phyloP scores from a whole-genome alignment of 30 jellyfish, hydroid and myxozoan species.

The Chrysaora quinquecirrha region DNA sequence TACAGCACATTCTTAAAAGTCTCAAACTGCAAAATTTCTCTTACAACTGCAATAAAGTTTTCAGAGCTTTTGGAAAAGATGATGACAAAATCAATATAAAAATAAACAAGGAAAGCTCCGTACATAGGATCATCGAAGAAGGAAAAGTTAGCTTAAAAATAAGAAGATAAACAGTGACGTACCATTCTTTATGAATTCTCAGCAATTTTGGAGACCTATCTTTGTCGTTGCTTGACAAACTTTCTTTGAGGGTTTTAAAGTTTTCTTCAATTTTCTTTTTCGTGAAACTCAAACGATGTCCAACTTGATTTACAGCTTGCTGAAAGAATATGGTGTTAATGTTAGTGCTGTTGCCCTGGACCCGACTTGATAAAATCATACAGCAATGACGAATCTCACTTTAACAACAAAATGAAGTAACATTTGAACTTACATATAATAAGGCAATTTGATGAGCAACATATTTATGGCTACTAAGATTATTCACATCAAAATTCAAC shows the following conservation, averaged over 20 bases:
- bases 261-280: slow-evolving; percentile 64
- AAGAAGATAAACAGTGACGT: too few species aligned
- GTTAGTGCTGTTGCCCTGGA: neutral
- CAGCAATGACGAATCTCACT: neutral
- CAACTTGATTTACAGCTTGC: slow-evolving; percentile 71
- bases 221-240: slow-evolving; percentile 35
- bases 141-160: too few species aligned
- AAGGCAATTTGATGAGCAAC: slow-evolving; percentile 76
- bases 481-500: slow-evolving; percentile 53
- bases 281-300: slow-evolving; percentile 19
- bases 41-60: too few species aligned
- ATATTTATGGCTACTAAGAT: slow-evolving; percentile 63
- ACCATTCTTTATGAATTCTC: slow-evolving; percentile 64
- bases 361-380: neutral
- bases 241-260: slow-evolving; percentile 41
- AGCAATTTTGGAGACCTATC: slow-evolving; percentile 34
- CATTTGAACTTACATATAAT: slow-evolving; percentile 52
- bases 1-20: too few species aligned
- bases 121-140: too few species aligned
- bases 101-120: too few species aligned
- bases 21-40: too few species aligned
- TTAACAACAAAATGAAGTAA: neutral
- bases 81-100: too few species aligned
- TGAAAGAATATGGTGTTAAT: neutral
- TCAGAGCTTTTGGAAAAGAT: too few species aligned